These are phyloP conservation scores for Bombylius discolor DNA, from an alignment of 2,888 invertebrate genomes.

Conservation along the genomic window DNA sequence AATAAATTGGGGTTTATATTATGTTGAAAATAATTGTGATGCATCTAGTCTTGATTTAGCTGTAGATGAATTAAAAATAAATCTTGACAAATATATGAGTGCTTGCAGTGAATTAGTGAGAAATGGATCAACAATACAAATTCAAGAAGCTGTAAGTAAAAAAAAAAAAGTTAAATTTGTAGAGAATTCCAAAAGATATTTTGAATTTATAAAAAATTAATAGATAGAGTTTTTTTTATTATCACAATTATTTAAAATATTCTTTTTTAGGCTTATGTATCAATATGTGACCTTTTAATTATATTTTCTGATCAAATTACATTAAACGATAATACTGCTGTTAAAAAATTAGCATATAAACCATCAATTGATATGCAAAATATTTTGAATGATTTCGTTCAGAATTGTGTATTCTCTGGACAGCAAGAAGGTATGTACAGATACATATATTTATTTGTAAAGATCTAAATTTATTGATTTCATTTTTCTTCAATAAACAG, in stretches of 20 bases:
- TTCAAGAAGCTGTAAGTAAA: conserved; percentile 56
- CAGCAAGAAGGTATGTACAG: conserved; percentile 63
- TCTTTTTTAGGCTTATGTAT: conserved; percentile 64
- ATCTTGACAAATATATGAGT: conserved; percentile 62
- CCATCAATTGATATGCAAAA: conserved; percentile 67
- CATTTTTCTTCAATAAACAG: conserved; percentile 32
- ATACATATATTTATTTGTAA: no score
- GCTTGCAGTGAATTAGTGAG: conserved; percentile 57
- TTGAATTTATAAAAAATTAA: no score
- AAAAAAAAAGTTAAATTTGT: not conserved
- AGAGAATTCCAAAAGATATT: no score
- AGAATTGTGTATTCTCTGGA: conserved; percentile 84
- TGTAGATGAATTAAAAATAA: conserved; percentile 50
- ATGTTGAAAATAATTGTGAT: conserved; percentile 60
- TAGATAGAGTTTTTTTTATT: not conserved
- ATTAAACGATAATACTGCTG: conserved; percentile 38
- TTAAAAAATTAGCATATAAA: conserved; percentile 58
- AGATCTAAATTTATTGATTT: no score
- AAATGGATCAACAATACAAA: conserved; percentile 49
- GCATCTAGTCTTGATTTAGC: conserved; percentile 43
- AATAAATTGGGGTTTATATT: conserved; percentile 78
- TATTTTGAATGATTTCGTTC: conserved; percentile 80
- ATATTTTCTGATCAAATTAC: conserved; percentile 78
- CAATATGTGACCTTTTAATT: conserved; percentile 89
- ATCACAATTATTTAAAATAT: not conserved